Percentiles rank a stretch among this genome's conserved stretches.
Conservation (phyloP, 2,888 invertebrate species). For the Agrotis exclamationis region DNA sequence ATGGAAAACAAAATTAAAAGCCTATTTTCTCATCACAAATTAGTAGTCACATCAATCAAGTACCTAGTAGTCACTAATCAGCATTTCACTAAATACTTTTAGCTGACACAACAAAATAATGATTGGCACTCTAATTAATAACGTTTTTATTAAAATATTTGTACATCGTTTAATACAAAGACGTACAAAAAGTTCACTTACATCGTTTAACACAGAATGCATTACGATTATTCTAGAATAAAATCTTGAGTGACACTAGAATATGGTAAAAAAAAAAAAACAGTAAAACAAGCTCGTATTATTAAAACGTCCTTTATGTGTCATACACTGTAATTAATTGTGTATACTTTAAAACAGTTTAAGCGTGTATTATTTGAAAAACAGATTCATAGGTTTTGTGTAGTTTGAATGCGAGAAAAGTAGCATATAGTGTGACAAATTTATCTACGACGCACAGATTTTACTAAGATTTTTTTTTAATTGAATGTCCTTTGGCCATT, state of each 20-base stretch:
- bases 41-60: slow-evolving; percentile 23
- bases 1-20: too few relatives aligned
- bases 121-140: slow-evolving; percentile 30
- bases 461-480: too few relatives aligned
- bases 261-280: not conserved
- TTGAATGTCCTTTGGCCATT: too few relatives aligned
- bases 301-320: slow-evolving; percentile 4
- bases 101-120: slow-evolving; percentile 28
- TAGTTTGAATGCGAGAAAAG: not conserved
- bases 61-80: slow-evolving; percentile 2
- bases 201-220: not conserved
- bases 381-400: not conserved
- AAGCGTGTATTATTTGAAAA: not conserved
- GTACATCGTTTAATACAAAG: slow-evolving; percentile 8
- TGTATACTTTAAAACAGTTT: not conserved
- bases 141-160: slow-evolving; percentile 7
- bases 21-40: too few relatives aligned
- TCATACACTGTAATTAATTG: slow-evolving; percentile 9
- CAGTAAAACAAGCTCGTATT: not conserved
- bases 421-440: not conserved
- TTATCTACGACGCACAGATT: not conserved
- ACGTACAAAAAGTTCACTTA: slow-evolving; percentile 6
- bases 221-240: slow-evolving; percentile 16
- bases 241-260: slow-evolving; percentile 38
- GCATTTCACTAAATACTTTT: slow-evolving; percentile 8